Conservation (phyloP, 1,140 invertebrate genomes). For the Drosophila pseudoananassae region DNA sequence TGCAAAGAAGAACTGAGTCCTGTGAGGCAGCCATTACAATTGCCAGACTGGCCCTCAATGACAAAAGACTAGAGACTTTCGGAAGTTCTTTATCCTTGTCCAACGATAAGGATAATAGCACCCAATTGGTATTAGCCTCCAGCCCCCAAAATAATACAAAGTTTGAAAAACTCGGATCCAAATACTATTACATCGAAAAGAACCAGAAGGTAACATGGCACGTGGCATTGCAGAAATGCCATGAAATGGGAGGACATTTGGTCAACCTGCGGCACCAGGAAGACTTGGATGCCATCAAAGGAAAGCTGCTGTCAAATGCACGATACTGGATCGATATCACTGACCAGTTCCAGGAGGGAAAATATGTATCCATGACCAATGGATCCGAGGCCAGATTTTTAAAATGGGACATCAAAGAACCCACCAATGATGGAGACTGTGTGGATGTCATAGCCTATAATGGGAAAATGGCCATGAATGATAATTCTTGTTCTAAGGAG, state of each 20-base stretch:
- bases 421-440: constrained; percentile 21
- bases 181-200: constrained; percentile 19
- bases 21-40: constrained; percentile 22
- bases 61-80: constrained; percentile 15
- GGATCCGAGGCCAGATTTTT: constrained; percentile 12
- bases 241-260: constrained; percentile 19
- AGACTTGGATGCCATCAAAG: constrained; percentile 16
- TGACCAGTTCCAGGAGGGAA: constrained; percentile 18
- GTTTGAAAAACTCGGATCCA: constrained; percentile 9
- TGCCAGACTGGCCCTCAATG: constrained; percentile 12
- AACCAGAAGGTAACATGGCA: constrained; percentile 6
- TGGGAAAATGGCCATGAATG: constrained; percentile 20
- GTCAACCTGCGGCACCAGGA: constrained; percentile 3
- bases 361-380: constrained; percentile 22
- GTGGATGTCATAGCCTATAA: constrained; percentile 10
- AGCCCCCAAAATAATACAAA: background rate
- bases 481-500: constrained; percentile 4
- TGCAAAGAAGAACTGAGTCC: constrained; percentile 10
- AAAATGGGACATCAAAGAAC: constrained; percentile 21
- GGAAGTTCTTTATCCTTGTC: background rate
- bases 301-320: background rate
- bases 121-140: background rate
- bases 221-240: constrained; percentile 10
- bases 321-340: constrained; percentile 35
- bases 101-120: constrained; percentile 6